A percentile compares a stretch with the other conserved stretches of the same genome.
These are phyloP conservation scores for Machaerirhynchus nigripectus DNA, from an alignment of 2,113 vertebrate genomes.

Conservation along the genomic window DNA sequence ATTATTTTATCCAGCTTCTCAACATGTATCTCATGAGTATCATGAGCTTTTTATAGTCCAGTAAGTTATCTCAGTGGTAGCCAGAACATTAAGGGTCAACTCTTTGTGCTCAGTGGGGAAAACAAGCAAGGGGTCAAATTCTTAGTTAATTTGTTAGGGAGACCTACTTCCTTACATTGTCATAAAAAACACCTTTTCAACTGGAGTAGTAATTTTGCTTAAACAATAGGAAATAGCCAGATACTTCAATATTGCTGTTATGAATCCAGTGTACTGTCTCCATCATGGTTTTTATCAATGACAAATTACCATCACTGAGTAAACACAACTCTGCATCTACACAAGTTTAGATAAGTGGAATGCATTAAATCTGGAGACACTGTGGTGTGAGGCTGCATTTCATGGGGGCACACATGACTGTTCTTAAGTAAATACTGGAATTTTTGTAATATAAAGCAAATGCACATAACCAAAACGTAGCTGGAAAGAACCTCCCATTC, in stretches of 20 bases:
- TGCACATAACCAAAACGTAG: not conserved
- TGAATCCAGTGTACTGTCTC: not conserved
- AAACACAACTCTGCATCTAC: not conserved
- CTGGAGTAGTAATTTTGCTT: not conserved
- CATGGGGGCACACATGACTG: not conserved
- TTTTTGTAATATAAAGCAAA: not conserved
- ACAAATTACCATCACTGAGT: not conserved
- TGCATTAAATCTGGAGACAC: not conserved
- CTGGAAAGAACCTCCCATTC: not conserved
- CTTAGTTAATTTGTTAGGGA: not conserved
- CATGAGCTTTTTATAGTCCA: not conserved
- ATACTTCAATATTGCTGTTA: not conserved
- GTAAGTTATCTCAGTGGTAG: not conserved
- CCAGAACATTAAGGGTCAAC: not conserved
- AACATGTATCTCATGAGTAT: not conserved
- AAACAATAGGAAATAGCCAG: not conserved
- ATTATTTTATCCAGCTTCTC: not conserved
- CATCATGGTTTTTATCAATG: not conserved
- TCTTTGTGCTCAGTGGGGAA: not conserved
- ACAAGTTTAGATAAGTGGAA: not conserved
- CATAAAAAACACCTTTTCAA: not conserved
- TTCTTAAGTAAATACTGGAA: not conserved
- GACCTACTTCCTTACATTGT: slow-evolving; percentile 20
- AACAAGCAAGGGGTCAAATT: slow-evolving; percentile 6
- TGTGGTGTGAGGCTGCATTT: not conserved